These are phyloP conservation scores for Eptesicus fuscus DNA, from an alignment of 2,113 vertebrate genomes.

Conservation along the genomic window DNA sequence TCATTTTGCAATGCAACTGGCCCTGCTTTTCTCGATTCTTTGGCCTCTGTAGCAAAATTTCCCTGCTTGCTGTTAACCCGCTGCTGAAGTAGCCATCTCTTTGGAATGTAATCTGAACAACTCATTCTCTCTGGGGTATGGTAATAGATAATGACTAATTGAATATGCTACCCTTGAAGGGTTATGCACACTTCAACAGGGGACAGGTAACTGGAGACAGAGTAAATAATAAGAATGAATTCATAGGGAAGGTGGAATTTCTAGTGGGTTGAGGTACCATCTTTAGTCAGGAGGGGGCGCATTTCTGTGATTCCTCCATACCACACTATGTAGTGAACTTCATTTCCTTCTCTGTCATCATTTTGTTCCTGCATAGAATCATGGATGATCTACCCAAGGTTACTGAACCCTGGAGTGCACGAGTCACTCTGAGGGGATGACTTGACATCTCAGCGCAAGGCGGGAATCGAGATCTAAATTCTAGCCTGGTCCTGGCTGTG, in stretches of 20 bases:
- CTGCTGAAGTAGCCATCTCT: not conserved
- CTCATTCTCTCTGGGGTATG: not conserved
- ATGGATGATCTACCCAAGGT: not conserved
- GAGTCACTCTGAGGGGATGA: not conserved
- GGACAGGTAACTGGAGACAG: conserved; percentile 13
- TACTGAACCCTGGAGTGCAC: not conserved
- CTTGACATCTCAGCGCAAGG: not conserved
- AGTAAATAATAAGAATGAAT: conserved; percentile 3
- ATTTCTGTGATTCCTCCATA: not conserved
- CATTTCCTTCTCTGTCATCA: not conserved
- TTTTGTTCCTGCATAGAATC: not conserved
- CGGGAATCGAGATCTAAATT: not conserved
- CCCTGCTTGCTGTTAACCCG: not conserved
- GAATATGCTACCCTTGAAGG: not conserved
- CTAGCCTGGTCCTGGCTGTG: not conserved
- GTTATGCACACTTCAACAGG: conserved; percentile 39
- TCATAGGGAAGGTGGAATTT: not conserved
- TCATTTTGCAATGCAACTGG: not conserved
- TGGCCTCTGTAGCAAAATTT: not conserved
- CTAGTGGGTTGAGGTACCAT: not conserved
- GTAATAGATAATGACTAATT: conserved; percentile 46
- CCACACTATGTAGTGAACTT: not conserved
- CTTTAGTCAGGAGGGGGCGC: not conserved
- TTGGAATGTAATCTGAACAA: conserved; percentile 1
- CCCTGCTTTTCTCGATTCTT: not conserved